Evolutionary conservation across 2,888 invertebrate species (phyloP).

Genomic region (Pammene fasciana): DNA sequence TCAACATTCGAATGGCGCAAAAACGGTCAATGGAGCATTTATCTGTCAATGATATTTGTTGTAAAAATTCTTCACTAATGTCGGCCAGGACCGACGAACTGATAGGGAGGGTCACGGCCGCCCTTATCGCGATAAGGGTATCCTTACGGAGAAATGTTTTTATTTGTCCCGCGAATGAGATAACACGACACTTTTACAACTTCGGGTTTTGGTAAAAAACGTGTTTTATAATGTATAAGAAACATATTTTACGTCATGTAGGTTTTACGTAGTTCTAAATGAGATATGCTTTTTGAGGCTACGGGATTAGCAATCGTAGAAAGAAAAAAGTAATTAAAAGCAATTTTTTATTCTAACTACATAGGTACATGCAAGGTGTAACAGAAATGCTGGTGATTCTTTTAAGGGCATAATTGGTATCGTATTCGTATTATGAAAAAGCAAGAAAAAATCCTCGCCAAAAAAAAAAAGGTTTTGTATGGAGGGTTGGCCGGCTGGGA

Average conservation of each 20-base stretch:
- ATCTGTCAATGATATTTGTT: constrained; percentile 11
- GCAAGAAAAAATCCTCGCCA: too few species aligned
- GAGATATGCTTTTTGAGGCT: too few species aligned
- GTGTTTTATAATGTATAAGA: not conserved
- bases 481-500: too few species aligned
- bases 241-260: not conserved
- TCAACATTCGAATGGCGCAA: not conserved
- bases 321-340: too few species aligned
- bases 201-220: constrained; percentile 3
- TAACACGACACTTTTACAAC: constrained; percentile 9
- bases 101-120: constrained; percentile 29
- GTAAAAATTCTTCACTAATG: constrained; percentile 22
- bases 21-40: not conserved
- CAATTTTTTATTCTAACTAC: too few species aligned
- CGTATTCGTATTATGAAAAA: too few species aligned
- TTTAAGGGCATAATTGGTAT: too few species aligned
- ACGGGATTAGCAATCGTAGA: too few species aligned
- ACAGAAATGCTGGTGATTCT: too few species aligned
- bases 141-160: constrained; percentile 25
- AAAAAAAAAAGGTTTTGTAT: too few species aligned
- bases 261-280: too few species aligned
- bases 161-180: constrained; percentile 26
- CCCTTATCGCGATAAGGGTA: constrained; percentile 16
- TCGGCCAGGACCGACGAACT: constrained; percentile 10
- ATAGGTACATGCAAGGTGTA: too few species aligned